phyloP scores from a whole-genome alignment of 2,888 invertebrate genomes.

The Melinaea marsaeus region DNA sequence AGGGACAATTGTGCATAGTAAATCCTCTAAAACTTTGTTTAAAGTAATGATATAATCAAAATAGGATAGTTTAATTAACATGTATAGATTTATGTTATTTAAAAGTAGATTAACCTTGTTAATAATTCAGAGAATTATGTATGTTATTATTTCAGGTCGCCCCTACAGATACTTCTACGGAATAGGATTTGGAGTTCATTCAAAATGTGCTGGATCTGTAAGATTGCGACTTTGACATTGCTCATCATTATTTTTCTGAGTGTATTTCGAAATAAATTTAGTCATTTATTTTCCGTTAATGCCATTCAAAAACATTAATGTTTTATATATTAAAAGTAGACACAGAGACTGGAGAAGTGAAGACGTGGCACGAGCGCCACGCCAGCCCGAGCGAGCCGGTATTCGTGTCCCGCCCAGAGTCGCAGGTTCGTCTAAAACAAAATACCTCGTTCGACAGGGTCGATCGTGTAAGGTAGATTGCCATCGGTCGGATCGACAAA shows the following conservation, averaged over 20 bases:
- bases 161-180: slow-evolving; percentile 16
- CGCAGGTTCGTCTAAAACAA: slow-evolving; percentile 47
- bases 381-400: slow-evolving; percentile 91
- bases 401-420: slow-evolving; percentile 83
- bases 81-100: no score
- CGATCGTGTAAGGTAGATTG: no score
- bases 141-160: slow-evolving; percentile 10
- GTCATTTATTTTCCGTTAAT: background rate
- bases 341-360: slow-evolving; percentile 70
- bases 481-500: no score
- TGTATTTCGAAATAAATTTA: no score
- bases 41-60: no score
- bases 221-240: background rate
- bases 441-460: no score
- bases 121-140: no score
- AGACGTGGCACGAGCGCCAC: slow-evolving; percentile 82
- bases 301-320: background rate
- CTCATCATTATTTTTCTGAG: background rate
- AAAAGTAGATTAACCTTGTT: no score
- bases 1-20: no score
- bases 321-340: slow-evolving; percentile 52
- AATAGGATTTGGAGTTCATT: slow-evolving; percentile 50
- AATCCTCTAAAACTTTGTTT: no score
- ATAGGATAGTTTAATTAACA: no score
- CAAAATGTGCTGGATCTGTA: slow-evolving; percentile 77